These are phyloP conservation scores for Tachina lurida DNA, from an alignment of 2,888 invertebrate genomes.

Conservation along the genomic window DNA sequence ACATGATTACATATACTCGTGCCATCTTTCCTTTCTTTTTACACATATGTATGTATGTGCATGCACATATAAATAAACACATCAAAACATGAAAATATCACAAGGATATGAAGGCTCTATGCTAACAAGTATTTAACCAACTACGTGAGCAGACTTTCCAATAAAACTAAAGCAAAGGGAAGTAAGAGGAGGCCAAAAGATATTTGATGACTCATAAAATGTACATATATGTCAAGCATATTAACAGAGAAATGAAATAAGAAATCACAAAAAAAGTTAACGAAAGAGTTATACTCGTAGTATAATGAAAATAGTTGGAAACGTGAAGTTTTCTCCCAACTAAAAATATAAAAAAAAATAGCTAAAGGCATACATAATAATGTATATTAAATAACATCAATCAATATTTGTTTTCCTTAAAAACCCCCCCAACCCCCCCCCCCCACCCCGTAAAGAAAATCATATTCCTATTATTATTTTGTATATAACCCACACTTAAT, in stretches of 20 bases:
- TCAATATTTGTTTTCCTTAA: neutral
- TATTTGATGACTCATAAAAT: conserved; percentile 26
- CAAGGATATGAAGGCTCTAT: conserved; percentile 42
- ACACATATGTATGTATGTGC: no score
- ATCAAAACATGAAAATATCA: conserved; percentile 16
- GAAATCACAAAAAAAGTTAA: conserved; percentile 4
- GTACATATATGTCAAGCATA: conserved; percentile 17
- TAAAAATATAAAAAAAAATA: neutral
- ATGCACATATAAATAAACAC: neutral
- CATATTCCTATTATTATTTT: no score
- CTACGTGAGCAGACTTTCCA: conserved; percentile 59
- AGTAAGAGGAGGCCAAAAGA: neutral
- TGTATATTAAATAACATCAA: neutral
- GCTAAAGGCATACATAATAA: neutral
- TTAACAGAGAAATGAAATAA: neutral
- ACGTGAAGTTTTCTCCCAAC: neutral
- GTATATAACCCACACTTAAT: no score
- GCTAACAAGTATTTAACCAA: conserved; percentile 64
- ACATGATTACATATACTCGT: conserved; percentile 15
- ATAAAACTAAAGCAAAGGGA: conserved; percentile 4
- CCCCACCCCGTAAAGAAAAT: no score
- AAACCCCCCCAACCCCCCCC: no score
- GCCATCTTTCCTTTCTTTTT: neutral
- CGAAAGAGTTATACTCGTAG: neutral
- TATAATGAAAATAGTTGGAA: conserved; percentile 37